Evolutionary conservation across 1,140 invertebrate genomes (phyloP).

Genomic region (Lepidurus couesii): DNA sequence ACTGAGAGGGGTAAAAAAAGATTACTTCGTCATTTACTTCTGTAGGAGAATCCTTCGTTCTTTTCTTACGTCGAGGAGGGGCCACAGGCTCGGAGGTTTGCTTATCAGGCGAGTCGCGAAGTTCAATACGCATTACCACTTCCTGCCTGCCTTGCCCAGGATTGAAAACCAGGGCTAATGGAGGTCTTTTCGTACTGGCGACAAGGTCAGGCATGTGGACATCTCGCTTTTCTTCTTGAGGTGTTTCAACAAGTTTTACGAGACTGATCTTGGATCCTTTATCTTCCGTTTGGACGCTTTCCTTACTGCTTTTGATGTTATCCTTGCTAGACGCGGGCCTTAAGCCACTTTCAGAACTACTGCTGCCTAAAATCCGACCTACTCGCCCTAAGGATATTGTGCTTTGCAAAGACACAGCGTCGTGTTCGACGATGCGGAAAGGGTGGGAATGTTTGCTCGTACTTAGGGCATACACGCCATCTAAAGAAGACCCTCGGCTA

Average conservation of each 20-base stretch:
- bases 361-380: conserved; percentile 63
- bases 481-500: conserved; percentile 67
- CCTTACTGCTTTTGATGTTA: conserved; percentile 29
- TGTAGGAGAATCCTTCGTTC: conserved; percentile 50
- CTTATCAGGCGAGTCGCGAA: conserved; percentile 45
- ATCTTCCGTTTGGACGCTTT: conserved; percentile 4
- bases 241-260: conserved; percentile 1
- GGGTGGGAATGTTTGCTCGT: conserved; percentile 60
- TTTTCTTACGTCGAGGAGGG: conserved; percentile 73
- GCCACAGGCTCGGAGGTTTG: conserved; percentile 56
- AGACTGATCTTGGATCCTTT: conserved; percentile 27
- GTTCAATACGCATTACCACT: conserved; percentile 88
- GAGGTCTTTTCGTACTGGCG: conserved; percentile 13
- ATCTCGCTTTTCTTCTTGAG: conserved; percentile 33
- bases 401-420: conserved; percentile 76
- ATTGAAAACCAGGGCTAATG: background rate
- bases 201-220: conserved; percentile 17
- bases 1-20: background rate
- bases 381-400: conserved; percentile 75
- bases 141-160: conserved; percentile 55
- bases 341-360: conserved; percentile 37
- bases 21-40: background rate
- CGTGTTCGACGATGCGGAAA: conserved; percentile 76
- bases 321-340: conserved; percentile 27
- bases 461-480: conserved; percentile 50